Evolutionary conservation across 1,140 invertebrate genomes (phyloP), one percentile per base, ranked within the genome.

Genomic region (Physella acuta): DNA sequence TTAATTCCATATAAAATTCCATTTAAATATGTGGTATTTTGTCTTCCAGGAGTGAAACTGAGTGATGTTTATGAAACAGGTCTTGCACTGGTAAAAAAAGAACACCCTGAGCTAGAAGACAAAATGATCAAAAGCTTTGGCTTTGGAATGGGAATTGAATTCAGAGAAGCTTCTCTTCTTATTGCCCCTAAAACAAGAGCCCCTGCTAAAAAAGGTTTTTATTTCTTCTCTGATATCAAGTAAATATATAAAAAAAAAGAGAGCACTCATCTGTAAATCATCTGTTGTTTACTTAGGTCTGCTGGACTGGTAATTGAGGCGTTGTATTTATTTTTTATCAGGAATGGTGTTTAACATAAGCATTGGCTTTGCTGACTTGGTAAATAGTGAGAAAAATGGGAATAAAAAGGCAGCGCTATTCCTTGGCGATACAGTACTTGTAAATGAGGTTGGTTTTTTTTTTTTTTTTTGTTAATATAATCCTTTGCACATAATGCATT

Each of bases 261-360:
- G n/a, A n/a, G n/a, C n/a, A n/a, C n/a, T n/a, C n/a, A n/a, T n/a
- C n/a, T n/a, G n/a, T n/a, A n/a, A n/a, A n/a, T n/a, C n/a, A n/a
- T n/a, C n/a, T n/a, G n/a, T n/a, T n/a, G n/a, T n/a, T n/a, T n/a
- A n/a, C n/a, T n/a, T n/a, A n/a, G n/a, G n/a, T n/a, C n/a, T n/a
- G n/a, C n/a, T n/a, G n/a, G n/a, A n/a, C n/a, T n/a, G n/a, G n/a
- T n/a, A n/a, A n/a, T n/a, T n/a, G n/a, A n/a, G n/a, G n/a, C n/a
- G n/a, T n/a, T n/a, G n/a, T n/a, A n/a, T n/a, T n/a, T n/a, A n/a
- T n/a, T n/a, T n/a, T n/a, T n/a, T n/a, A n/a, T 2, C 68, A 86
- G 94, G 93, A 53, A 99, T 99, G 96, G 91, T 98, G 0, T 99
- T 98, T 79, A 98, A 98, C 83, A 88, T 99, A 14, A 95, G 94